Evolutionary conservation across 2,113 vertebrate genomes (phyloP), one percentile per base, ranked within the genome.

Genomic region (Sturnira hondurensis): DNA sequence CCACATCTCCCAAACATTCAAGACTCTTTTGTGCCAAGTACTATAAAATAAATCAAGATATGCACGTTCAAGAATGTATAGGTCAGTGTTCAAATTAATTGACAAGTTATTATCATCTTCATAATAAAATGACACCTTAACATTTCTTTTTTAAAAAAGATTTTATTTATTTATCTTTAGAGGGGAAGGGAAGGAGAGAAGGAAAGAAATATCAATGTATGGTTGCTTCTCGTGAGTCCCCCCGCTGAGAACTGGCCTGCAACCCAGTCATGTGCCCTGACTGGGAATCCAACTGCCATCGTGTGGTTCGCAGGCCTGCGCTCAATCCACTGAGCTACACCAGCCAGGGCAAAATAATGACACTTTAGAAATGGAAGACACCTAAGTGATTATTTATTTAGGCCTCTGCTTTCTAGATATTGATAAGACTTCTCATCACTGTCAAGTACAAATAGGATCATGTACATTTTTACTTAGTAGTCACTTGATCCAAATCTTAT

Each of bases 1-100:
- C 13, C n/a, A 15, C 56, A n/a, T 38, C 94, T 33, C 5, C 16
- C 71, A 94, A 93, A 26, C 5, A 5, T 68, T 87, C 47, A 86
- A 41, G 63, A 65, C 28, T n/a, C 7, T 68, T 86, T n/a, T n/a
- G 52, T 89, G 63, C 47, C 82, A 94, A 90, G n/a, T 68, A 77
- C 41, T 61, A 67, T n/a, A 86, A 92, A 92, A 52, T 45, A 92
- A 92, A 90, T 86, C n/a, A 95, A 87, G 7, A 47, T 87, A 45
- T 77, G 78, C 12, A 87, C 80, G 20, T 47, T 83, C 47, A 93
- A 78, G 73, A 47, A 89, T 71, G 22, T 81, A 43, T 13, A 12
- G 16, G 28, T 78, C 68, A 89, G 45, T 87, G 28, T 90, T 90
- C 41, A 94, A 84, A 54, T 67, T 61, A 67, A 38, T 41, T 87